These are phyloP conservation scores for Drosophila lacertosa DNA, from an alignment of 1,140 invertebrate species.

Conservation along the genomic window DNA sequence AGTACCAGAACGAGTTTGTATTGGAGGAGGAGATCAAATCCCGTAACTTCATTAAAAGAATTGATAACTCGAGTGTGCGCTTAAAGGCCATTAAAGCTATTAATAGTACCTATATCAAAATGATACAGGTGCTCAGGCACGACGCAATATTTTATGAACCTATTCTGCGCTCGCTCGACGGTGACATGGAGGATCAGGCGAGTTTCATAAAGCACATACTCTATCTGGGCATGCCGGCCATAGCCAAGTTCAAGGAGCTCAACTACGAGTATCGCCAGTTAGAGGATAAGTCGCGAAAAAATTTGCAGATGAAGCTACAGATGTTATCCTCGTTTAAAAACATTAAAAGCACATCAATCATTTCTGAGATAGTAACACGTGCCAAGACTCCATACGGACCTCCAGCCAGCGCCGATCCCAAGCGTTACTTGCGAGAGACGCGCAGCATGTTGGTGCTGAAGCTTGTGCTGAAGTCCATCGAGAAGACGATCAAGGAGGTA, in stretches of 20 bases:
- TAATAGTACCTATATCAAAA: slow-evolving; percentile 74
- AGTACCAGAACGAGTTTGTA: slow-evolving; percentile 76
- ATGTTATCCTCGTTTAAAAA: slow-evolving; percentile 40
- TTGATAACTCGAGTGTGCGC: slow-evolving; percentile 79
- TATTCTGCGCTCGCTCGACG: slow-evolving; percentile 66
- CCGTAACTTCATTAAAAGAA: slow-evolving; percentile 63
- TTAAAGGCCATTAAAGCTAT: slow-evolving; percentile 79
- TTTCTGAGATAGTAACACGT: neutral
- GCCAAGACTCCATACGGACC: slow-evolving; percentile 36
- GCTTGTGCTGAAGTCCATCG: slow-evolving; percentile 64
- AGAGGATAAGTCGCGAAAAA: slow-evolving; percentile 67
- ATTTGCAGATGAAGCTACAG: slow-evolving; percentile 61
- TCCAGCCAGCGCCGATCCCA: slow-evolving; percentile 39
- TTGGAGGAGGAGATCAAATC: slow-evolving; percentile 72
- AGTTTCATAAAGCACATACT: slow-evolving; percentile 80
- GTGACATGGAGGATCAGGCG: slow-evolving; percentile 77
- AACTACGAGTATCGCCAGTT: slow-evolving; percentile 58
- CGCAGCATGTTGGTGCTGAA: slow-evolving; percentile 73
- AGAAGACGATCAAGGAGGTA: slow-evolving; percentile 69
- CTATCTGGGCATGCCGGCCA: slow-evolving; percentile 74
- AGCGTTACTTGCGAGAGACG: slow-evolving; percentile 76
- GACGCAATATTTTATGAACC: slow-evolving; percentile 81
- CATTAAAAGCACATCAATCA: neutral
- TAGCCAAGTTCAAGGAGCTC: slow-evolving; percentile 70
- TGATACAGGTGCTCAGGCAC: slow-evolving; percentile 74